Conservation (phyloP, 2,888 invertebrate genomes). For the Dioctria rufipes region DNA sequence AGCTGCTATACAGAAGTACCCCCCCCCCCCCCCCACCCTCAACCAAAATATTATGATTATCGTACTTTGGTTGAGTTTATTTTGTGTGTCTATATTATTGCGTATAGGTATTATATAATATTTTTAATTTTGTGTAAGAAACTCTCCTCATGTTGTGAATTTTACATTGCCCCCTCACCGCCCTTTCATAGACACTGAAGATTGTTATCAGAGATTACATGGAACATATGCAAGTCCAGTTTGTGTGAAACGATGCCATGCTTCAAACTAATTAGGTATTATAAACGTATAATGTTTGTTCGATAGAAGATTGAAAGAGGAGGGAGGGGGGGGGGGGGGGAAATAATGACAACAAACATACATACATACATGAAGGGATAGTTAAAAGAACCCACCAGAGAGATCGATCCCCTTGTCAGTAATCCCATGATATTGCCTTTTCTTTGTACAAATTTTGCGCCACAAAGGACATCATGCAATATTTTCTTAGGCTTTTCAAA, state of each 20-base stretch:
- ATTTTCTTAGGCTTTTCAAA: constrained; percentile 31
- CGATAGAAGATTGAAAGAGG: background rate
- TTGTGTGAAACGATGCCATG: no score
- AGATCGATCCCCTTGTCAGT: constrained; percentile 16
- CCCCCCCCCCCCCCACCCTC: no score
- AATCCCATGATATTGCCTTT: constrained; percentile 49
- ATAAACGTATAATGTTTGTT: no score
- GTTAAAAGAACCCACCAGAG: background rate
- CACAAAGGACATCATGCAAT: constrained; percentile 41
- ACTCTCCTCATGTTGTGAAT: no score
- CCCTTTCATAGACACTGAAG: no score
- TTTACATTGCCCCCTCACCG: no score
- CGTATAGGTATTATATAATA: no score
- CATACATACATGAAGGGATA: background rate
- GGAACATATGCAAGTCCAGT: no score
- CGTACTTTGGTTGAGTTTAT: background rate
- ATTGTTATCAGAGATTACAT: no score
- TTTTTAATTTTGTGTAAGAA: no score
- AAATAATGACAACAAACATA: constrained; percentile 8
- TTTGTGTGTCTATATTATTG: background rate
- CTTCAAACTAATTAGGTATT: no score
- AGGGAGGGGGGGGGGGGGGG: background rate
- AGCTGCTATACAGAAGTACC: no score
- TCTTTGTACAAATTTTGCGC: constrained; percentile 22
- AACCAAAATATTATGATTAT: background rate